Percentiles rank a stretch among this genome's conserved stretches.
phyloP scores from a whole-genome alignment of 2,797 vertebrate genomes.

The Amblyopsis hoosieri region DNA sequence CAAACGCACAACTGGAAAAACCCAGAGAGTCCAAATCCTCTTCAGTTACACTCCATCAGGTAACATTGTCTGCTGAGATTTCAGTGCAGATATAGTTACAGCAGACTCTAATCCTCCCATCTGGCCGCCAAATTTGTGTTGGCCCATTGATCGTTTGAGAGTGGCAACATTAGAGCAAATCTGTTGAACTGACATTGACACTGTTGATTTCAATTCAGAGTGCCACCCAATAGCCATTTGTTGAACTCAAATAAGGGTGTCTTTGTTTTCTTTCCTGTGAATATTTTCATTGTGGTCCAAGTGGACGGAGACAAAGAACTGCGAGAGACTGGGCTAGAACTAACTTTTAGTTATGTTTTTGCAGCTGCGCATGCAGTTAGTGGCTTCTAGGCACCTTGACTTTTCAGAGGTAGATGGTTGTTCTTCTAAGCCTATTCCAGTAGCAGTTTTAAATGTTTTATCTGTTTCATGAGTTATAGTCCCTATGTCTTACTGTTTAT shows the following conservation, averaged over 20 bases:
- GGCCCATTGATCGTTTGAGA: conserved; percentile 1
- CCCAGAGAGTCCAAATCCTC: conserved; percentile 11
- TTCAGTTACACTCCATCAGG: not conserved
- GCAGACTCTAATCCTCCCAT: not conserved
- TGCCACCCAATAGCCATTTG: not conserved
- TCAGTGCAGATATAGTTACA: not conserved
- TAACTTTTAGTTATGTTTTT: too few species aligned
- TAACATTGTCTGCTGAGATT: not conserved
- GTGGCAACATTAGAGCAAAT: not conserved
- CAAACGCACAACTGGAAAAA: too few species aligned
- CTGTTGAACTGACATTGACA: not conserved
- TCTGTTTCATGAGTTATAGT: too few species aligned
- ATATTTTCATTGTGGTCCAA: too few species aligned
- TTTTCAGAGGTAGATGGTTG: too few species aligned
- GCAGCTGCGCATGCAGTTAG: too few species aligned
- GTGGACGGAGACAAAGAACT: too few species aligned
- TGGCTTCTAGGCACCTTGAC: too few species aligned
- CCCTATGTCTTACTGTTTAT: too few species aligned
- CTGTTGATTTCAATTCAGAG: conserved; percentile 6
- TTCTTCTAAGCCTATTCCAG: too few species aligned
- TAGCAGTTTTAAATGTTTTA: too few species aligned
- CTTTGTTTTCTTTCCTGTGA: not conserved
- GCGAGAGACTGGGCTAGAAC: too few species aligned
- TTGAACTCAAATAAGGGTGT: not conserved
- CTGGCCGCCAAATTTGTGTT: not conserved